Evolutionary conservation across 2,888 invertebrate species (phyloP).

Genomic region (Sialis lutaria): DNA sequence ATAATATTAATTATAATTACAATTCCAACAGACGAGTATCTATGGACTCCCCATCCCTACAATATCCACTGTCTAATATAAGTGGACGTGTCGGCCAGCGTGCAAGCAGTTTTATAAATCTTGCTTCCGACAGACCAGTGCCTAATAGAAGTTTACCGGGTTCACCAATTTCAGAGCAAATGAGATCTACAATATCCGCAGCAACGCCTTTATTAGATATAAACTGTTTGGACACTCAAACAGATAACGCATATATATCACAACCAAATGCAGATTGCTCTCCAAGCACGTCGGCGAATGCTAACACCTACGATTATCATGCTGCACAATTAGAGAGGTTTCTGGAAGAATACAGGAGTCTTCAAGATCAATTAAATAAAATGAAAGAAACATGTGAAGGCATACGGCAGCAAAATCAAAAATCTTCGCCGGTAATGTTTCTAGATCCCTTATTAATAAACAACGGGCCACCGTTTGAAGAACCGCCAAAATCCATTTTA

Average conservation of each 20-base stretch:
- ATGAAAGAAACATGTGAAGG: conserved; percentile 67
- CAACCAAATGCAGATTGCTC: conserved; percentile 20
- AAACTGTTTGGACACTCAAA: conserved; percentile 26
- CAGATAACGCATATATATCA: conserved; percentile 18
- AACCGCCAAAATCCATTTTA: conserved; percentile 33
- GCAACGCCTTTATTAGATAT: conserved; percentile 45
- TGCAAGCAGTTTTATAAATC: conserved; percentile 54
- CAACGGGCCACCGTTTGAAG: conserved; percentile 22
- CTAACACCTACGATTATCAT: conserved; percentile 53
- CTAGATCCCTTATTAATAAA: conserved; percentile 13
- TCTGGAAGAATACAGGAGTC: conserved; percentile 58
- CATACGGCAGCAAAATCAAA: conserved; percentile 29
- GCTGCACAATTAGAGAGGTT: conserved; percentile 65
- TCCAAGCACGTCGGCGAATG: conserved; percentile 26
- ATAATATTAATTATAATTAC: conserved; percentile 29
- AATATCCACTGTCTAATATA: conserved; percentile 16
- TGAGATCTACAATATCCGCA: background rate
- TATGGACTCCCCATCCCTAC: conserved; percentile 22
- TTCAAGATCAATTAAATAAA: conserved; percentile 59
- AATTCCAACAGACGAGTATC: conserved; percentile 29
- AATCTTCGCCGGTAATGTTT: conserved; percentile 2
- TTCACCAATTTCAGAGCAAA: conserved; percentile 35
- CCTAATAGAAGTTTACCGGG: conserved; percentile 44
- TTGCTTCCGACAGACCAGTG: conserved; percentile 29
- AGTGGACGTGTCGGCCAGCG: conserved; percentile 28